phyloP scores from a whole-genome alignment of 2,113 vertebrate genomes.

The Nothoprocta perdicaria region DNA sequence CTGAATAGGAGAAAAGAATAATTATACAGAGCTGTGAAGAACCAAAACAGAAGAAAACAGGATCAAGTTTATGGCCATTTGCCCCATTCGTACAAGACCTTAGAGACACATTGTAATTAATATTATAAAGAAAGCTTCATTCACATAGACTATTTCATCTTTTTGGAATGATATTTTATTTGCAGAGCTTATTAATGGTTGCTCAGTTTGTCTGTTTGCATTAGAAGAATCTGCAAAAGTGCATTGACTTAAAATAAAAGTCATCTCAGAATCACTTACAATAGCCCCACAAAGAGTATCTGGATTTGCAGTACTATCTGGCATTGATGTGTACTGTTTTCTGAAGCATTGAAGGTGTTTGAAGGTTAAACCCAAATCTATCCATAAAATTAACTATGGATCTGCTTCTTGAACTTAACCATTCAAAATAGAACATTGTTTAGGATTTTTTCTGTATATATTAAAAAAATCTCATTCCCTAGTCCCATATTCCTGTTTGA shows the following conservation, averaged over 20 bases:
- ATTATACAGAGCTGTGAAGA: neutral
- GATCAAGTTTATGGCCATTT: neutral
- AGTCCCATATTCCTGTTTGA: neutral
- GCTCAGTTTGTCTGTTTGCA: conserved; percentile 39
- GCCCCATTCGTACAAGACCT: neutral
- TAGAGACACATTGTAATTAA: neutral
- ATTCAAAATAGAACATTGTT: neutral
- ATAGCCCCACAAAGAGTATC: neutral
- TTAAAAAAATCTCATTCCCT: fast-evolving
- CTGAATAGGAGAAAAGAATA: neutral
- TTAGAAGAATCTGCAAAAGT: conserved; percentile 33
- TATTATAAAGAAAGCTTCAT: neutral
- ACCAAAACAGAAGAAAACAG: neutral
- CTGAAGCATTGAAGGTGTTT: neutral
- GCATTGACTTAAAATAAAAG: conserved; percentile 49
- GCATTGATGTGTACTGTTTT: neutral
- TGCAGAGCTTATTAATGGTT: neutral
- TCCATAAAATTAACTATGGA: neutral
- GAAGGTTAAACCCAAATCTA: neutral
- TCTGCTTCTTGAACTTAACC: neutral
- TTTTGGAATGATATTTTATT: conserved; percentile 38
- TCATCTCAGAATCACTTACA: conserved; percentile 27
- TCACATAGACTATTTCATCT: neutral
- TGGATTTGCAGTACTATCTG: neutral
- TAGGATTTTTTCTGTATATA: neutral